phyloP scores from a whole-genome alignment of 2,113 vertebrate genomes.

The Phyllostomus hastatus region DNA sequence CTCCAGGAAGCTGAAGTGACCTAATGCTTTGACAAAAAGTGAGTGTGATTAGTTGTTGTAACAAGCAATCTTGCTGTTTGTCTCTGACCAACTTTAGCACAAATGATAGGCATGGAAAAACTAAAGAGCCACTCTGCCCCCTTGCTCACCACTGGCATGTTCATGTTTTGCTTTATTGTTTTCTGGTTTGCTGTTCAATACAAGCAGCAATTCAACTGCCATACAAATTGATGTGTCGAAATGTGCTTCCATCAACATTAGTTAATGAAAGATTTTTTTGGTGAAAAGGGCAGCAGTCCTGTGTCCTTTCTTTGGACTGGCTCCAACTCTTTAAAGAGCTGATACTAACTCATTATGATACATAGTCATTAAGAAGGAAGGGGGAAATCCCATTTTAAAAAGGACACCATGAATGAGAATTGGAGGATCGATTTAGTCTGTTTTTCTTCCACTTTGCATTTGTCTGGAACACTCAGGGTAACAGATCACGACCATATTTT shows the following conservation, averaged over 20 bases:
- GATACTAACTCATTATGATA: slow-evolving; percentile 47
- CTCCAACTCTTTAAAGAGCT: slow-evolving; percentile 51
- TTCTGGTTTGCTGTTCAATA: slow-evolving; percentile 56
- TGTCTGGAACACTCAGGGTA: background rate
- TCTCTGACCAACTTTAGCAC: background rate
- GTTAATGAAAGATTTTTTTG: slow-evolving; percentile 27
- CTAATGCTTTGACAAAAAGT: background rate
- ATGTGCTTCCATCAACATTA: slow-evolving; percentile 46
- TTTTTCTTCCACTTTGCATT: background rate
- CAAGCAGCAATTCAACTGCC: slow-evolving; percentile 58
- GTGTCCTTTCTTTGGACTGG: slow-evolving; percentile 48
- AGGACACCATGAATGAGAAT: background rate
- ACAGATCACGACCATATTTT: background rate
- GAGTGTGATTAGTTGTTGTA: background rate
- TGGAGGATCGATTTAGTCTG: background rate
- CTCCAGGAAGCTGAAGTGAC: background rate
- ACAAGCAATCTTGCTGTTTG: background rate
- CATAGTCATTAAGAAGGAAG: background rate
- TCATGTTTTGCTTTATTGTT: slow-evolving; percentile 47
- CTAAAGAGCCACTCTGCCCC: background rate
- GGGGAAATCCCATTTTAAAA: background rate
- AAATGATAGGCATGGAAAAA: slow-evolving; percentile 14
- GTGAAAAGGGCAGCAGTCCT: slow-evolving; percentile 42
- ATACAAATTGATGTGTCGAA: slow-evolving; percentile 59
- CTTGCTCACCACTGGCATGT: slow-evolving; percentile 12